Conservation (phyloP, 2,797 vertebrate genomes). For the Acanthurus leucopareius region DNA sequence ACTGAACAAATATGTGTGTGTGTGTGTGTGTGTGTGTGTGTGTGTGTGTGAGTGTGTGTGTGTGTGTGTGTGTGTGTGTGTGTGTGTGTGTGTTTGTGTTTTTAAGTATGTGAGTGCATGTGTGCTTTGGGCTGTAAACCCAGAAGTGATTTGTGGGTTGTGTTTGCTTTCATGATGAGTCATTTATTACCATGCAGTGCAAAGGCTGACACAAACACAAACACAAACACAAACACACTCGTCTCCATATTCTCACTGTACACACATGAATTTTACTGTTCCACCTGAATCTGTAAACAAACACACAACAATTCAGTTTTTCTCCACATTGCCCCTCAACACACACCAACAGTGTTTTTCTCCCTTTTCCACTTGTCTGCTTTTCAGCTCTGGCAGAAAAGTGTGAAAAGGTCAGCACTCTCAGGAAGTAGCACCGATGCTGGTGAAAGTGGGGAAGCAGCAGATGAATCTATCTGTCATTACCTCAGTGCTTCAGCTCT, state of each 20-base stretch:
- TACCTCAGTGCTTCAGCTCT: constrained; percentile 36
- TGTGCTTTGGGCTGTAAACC: constrained; percentile 12
- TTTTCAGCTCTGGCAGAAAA: background rate
- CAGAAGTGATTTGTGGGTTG: constrained; percentile 1
- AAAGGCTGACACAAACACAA: constrained; percentile 2
- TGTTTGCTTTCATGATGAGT: constrained; percentile 41
- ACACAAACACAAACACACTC: constrained; percentile 8
- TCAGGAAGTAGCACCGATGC: constrained; percentile 25
- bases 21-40: too few relatives aligned
- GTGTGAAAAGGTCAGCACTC: constrained; percentile 48
- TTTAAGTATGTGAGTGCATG: too few relatives aligned
- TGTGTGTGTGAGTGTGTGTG: background rate
- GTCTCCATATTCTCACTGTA: background rate
- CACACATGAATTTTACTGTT: background rate
- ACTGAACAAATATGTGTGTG: too few relatives aligned
- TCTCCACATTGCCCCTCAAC: background rate
- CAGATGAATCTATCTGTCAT: constrained; percentile 61
- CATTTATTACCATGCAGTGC: constrained; percentile 40
- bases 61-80: too few relatives aligned
- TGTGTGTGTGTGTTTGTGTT: too few relatives aligned
- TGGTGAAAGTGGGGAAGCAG: constrained; percentile 46
- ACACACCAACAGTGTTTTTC: constrained; percentile 3
- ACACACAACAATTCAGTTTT: constrained; percentile 6
- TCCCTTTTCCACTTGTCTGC: background rate
- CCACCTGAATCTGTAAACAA: constrained; percentile 24